phyloP scores from a whole-genome alignment of 2,113 vertebrate species.

The Trinectes maculatus region DNA sequence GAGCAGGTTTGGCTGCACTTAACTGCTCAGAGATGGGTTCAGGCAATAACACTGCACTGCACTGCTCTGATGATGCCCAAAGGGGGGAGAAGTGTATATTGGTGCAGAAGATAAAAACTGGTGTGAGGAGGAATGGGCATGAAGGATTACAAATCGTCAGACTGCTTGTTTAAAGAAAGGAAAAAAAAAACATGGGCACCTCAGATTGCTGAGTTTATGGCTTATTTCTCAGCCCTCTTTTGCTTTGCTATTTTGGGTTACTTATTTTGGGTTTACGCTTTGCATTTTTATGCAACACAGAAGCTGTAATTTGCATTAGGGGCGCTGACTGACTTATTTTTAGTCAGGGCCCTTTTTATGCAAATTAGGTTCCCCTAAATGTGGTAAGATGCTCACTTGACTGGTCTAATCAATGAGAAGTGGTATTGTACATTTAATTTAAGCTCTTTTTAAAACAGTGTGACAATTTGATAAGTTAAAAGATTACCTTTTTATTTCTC shows the following conservation, averaged over 20 bases:
- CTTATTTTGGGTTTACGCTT: neutral
- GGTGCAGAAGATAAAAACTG: conserved; percentile 22
- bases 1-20: conserved; percentile 85
- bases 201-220: conserved; percentile 42
- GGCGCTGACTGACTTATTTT: conserved; percentile 5
- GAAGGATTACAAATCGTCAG: conserved; percentile 17
- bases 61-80: conserved; percentile 50
- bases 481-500: conserved; percentile 35
- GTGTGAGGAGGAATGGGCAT: neutral
- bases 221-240: conserved; percentile 48
- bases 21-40: conserved; percentile 62
- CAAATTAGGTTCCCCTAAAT: conserved; percentile 44
- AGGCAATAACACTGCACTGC: conserved; percentile 65
- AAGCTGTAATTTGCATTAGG: conserved; percentile 24
- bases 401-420: conserved; percentile 61
- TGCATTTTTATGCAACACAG: conserved; percentile 29
- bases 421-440: conserved; percentile 36
- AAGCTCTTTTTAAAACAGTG: conserved; percentile 21
- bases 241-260: conserved; percentile 39
- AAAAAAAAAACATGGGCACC: conserved; percentile 18
- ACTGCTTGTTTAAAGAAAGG: conserved; percentile 47
- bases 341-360: conserved; percentile 27
- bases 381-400: conserved; percentile 70
- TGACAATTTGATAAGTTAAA: conserved; percentile 5
- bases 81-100: conserved; percentile 5